Percentiles rank a stretch among this genome's conserved stretches.
Conservation (phyloP, 2,797 vertebrate species). For the Labroides dimidiatus region DNA sequence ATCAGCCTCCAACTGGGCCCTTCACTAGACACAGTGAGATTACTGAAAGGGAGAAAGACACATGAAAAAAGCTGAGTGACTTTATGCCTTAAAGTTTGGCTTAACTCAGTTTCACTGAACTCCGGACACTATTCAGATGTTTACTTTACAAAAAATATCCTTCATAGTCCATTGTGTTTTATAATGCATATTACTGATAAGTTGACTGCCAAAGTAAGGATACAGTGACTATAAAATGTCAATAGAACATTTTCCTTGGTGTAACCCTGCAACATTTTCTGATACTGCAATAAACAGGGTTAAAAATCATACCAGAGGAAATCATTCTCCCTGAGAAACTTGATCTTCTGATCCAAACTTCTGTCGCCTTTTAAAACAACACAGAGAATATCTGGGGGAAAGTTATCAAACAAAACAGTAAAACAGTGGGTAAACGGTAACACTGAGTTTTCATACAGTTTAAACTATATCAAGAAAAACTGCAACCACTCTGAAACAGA, state of each 20-base stretch:
- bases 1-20: slow-evolving; percentile 94
- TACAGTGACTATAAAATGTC: too few species aligned
- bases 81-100: background rate
- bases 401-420: background rate
- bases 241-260: too few species aligned
- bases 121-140: background rate
- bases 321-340: slow-evolving; percentile 86
- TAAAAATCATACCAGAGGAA: slow-evolving; percentile 82
- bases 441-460: too few species aligned
- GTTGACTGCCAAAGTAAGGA: too few species aligned
- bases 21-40: slow-evolving; percentile 90
- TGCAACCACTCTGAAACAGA: too few species aligned
- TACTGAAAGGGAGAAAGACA: slow-evolving; percentile 74
- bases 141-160: too few species aligned
- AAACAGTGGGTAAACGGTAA: background rate
- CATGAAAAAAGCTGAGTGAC: background rate
- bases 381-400: slow-evolving; percentile 68
- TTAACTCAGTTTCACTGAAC: background rate
- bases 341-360: slow-evolving; percentile 85
- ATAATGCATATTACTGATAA: too few species aligned
- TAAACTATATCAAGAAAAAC: too few species aligned
- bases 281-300: too few species aligned
- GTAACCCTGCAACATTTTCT: too few species aligned
- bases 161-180: too few species aligned
- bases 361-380: slow-evolving; percentile 80